Evolutionary conservation across 2,888 invertebrate genomes (phyloP).

Genomic region (Caenorhabditis japonica): DNA sequence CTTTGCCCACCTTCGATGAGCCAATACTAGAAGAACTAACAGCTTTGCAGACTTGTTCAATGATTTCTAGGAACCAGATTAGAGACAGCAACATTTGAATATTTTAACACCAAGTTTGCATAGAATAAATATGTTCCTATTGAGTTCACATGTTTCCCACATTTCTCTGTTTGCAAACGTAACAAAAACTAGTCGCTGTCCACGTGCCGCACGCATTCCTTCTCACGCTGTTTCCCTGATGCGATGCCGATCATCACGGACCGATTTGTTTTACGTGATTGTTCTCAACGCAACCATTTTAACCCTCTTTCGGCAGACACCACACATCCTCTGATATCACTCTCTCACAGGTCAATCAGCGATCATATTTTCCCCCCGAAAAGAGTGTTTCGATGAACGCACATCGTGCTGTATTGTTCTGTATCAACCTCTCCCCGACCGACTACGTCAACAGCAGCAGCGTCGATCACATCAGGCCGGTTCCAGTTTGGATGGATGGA

Average conservation of each 20-base stretch:
- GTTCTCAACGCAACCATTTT: too few species aligned
- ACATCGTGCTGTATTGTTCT: conserved; percentile 45
- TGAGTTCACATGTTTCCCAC: conserved; percentile 37
- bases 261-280: conserved; percentile 37
- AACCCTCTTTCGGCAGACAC: conserved; percentile 24
- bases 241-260: conserved; percentile 23
- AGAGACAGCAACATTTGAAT: too few species aligned
- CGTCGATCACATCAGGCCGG: conserved; percentile 1
- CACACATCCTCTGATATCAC: conserved; percentile 36
- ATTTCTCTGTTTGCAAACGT: conserved; percentile 6
- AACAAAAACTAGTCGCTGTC: conserved; percentile 9
- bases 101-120: too few species aligned
- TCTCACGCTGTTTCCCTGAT: conserved; percentile 37
- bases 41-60: too few species aligned
- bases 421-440: conserved; percentile 5
- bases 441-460: conserved; percentile 4
- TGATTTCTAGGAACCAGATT: too few species aligned
- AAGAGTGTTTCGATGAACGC: conserved; percentile 39
- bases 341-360: conserved; percentile 24
- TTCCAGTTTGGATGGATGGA: conserved; percentile 25
- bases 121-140: not conserved
- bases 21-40: too few species aligned
- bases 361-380: not conserved
- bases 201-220: conserved; percentile 10
- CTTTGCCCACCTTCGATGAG: too few species aligned